Conservation (phyloP, 2,888 invertebrate species). For the Drosophila phalerata region DNA sequence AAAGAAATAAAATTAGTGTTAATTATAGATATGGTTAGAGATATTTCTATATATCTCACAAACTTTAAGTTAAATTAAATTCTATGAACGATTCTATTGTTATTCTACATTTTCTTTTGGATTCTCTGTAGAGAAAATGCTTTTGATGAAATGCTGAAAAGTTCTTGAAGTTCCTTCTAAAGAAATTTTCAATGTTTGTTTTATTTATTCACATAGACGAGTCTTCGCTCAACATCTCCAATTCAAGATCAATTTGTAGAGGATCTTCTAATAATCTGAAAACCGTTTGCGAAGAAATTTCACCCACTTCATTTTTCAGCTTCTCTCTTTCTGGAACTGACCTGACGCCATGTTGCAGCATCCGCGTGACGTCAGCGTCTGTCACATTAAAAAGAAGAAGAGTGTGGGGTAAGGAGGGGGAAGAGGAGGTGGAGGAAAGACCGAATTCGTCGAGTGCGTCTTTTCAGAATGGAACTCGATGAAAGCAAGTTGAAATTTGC, state of each 20-base stretch:
- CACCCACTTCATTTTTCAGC: neutral
- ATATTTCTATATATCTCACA: too few relatives aligned
- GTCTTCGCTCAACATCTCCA: neutral
- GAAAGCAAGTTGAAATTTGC: conserved; percentile 7
- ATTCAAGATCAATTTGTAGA: neutral
- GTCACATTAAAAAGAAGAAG: neutral
- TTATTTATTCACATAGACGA: too few relatives aligned
- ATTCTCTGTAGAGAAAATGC: too few relatives aligned
- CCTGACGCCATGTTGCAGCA: conserved; percentile 1
- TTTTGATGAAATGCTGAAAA: too few relatives aligned
- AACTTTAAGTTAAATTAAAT: too few relatives aligned
- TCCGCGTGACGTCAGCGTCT: conserved; percentile 15
- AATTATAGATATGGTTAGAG: too few relatives aligned
- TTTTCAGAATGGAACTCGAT: conserved; percentile 1
- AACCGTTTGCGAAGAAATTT: neutral
- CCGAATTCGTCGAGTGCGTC: conserved; percentile 4
- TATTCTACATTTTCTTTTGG: too few relatives aligned
- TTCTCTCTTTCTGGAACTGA: neutral
- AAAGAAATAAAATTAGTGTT: too few relatives aligned
- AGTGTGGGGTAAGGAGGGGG: too few relatives aligned
- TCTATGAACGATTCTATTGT: too few relatives aligned
- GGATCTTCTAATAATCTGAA: neutral
- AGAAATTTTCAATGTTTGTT: neutral
- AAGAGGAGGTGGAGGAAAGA: neutral
- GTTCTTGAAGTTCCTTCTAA: neutral